Evolutionary conservation across 2,888 invertebrate species (phyloP).

Genomic region (Mythimna pallens): DNA sequence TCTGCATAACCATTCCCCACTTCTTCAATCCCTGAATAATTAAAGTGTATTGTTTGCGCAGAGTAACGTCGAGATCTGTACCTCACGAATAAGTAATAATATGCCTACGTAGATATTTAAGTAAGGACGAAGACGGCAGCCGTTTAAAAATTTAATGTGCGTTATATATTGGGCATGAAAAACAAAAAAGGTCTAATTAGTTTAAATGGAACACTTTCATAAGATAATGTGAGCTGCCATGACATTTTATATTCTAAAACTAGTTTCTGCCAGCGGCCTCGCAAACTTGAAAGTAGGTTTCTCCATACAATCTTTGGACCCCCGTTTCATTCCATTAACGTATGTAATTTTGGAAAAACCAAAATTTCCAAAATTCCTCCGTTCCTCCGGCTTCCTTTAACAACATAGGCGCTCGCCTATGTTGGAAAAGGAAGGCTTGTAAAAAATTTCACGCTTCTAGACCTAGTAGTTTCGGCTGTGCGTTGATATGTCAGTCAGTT

Average conservation of each 20-base stretch:
- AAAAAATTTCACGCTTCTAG: no score
- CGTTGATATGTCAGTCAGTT: no score
- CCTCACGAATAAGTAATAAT: slow-evolving; percentile 58
- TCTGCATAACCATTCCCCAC: slow-evolving; percentile 57
- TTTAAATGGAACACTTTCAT: slow-evolving; percentile 7
- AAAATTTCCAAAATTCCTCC: no score
- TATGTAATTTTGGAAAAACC: no score
- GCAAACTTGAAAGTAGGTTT: no score
- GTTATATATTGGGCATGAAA: slow-evolving; percentile 24
- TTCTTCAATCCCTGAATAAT: slow-evolving; percentile 66
- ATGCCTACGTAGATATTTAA: slow-evolving; percentile 52
- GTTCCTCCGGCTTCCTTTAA: no score
- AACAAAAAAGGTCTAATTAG: slow-evolving; percentile 22
- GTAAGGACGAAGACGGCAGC: slow-evolving; percentile 41
- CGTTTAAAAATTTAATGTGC: slow-evolving; percentile 39
- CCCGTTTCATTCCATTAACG: no score
- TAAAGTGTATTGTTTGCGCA: slow-evolving; percentile 63
- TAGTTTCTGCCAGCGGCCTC: no score
- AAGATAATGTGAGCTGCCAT: not conserved
- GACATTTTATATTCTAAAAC: not conserved
- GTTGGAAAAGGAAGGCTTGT: no score
- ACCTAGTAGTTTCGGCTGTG: no score
- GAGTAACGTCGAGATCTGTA: slow-evolving; percentile 59
- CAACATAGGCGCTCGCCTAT: no score
- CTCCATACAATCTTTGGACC: no score